Base-by-base conservation (phyloP, 2,888 invertebrate species). In the Priocnemis perturbator region DNA sequence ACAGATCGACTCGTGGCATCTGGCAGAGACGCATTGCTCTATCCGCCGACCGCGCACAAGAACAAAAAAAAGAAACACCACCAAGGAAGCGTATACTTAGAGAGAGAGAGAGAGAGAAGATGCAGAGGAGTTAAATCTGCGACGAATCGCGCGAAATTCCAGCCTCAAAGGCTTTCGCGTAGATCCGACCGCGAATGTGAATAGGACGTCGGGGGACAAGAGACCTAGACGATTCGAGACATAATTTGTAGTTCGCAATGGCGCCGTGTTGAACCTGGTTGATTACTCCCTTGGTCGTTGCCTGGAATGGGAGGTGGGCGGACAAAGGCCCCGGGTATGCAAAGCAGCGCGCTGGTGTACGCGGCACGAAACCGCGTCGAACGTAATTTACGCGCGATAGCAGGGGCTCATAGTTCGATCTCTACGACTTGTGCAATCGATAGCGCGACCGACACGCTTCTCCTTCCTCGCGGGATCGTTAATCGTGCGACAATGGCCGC, bases 1-100 rank as follows among this genome's bases (percentile, higher is more conserved):
- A 79, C 73, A 71, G 75, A 77, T 70, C 72, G 69, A 70, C 30
- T 71, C 60, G 67, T 71, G 75, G 69, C 75, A 75, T 71, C 77
- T 79, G 79, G 77, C 79, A 79, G 70, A 76, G 79, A 77, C 65
- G 73, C 77, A 79, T 79, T 74, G 75, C 73, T 63, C 66, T 37
- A 37, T 37, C 26, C 26, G 67, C 64, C 69, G 26, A 48, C n/a
- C n/a, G n/a, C n/a, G n/a, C n/a, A 45, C 44, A 53, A 15, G 20
- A 9, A 50, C 52, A 19, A 19, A 9, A 21, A 52, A 9, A 11
- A 17, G 9, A 21, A 52, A 9, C 14, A n/a, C n/a, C n/a, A n/a
- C n/a, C n/a, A n/a, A n/a, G n/a, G 47, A 14, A 7, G 17, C 44
- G 47, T 19, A 21, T 50, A 30, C 44, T 7, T 15, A 15, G 23